Percentiles rank a stretch among this genome's conserved stretches.
Conservation (phyloP, 1,140 invertebrate genomes). For the Drosophila mauritiana region DNA sequence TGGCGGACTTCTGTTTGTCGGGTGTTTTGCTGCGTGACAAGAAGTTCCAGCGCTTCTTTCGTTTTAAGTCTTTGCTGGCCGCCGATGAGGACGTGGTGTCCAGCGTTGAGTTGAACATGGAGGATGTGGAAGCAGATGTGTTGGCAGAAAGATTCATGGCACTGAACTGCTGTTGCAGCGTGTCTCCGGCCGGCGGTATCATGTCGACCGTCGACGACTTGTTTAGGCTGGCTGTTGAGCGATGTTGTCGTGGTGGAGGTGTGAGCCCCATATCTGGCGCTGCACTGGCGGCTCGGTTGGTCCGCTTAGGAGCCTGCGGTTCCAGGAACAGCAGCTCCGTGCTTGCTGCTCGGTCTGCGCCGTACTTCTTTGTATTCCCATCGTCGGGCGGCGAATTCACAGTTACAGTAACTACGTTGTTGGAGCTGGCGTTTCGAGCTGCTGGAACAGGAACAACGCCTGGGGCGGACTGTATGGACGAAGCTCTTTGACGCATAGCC, state of each 20-base stretch:
- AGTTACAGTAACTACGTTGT: conserved; percentile 54
- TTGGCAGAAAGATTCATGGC: conserved; percentile 79
- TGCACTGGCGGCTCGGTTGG: conserved; percentile 67
- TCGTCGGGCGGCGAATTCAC: conserved; percentile 64
- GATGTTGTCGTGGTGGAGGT: conserved; percentile 71
- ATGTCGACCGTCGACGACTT: conserved; percentile 58
- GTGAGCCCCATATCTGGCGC: conserved; percentile 71
- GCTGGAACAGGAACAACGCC: conserved; percentile 85
- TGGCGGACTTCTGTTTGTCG: conserved; percentile 87
- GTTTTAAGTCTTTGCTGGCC: conserved; percentile 86
- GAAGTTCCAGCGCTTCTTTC: conserved; percentile 87
- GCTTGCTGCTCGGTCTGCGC: conserved; percentile 64
- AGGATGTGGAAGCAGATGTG: conserved; percentile 68
- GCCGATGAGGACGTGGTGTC: conserved; percentile 63
- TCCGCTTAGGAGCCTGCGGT: conserved; percentile 63
- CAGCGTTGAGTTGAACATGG: conserved; percentile 67
- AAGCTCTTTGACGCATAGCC: conserved; percentile 87
- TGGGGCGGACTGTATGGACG: conserved; percentile 89
- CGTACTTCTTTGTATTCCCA: conserved; percentile 59
- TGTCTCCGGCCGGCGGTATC: conserved; percentile 50
- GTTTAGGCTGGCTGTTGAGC: conserved; percentile 58
- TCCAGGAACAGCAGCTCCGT: conserved; percentile 71
- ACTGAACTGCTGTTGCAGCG: conserved; percentile 76
- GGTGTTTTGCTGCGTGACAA: conserved; percentile 86
- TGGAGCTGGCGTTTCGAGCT: conserved; percentile 34